These are phyloP conservation scores for Sarcophaga variegata DNA, from an alignment of 2,888 invertebrate genomes.

Conservation along the genomic window DNA sequence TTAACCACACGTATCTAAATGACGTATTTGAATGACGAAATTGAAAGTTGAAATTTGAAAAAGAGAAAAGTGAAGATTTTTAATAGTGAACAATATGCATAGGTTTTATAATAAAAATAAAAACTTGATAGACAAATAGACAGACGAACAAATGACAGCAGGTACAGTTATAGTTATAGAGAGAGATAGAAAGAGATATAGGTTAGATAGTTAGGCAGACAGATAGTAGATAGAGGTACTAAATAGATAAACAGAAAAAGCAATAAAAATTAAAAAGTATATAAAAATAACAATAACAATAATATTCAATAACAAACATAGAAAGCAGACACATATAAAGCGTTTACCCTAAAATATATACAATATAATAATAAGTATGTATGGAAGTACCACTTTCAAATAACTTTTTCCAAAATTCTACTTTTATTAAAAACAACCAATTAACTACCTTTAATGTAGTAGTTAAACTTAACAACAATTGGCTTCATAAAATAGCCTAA, in stretches of 20 bases:
- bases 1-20: constrained; percentile 99
- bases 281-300: constrained; percentile 33
- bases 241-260: neutral
- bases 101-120: constrained; percentile 24
- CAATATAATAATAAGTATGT: too few relatives aligned
- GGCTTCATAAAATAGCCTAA: too few relatives aligned
- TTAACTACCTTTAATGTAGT: too few relatives aligned
- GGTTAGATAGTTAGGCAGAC: neutral
- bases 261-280: neutral
- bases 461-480: too few relatives aligned
- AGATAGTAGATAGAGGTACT: neutral
- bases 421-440: too few relatives aligned
- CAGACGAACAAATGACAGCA: constrained; percentile 66
- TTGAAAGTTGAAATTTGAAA: constrained; percentile 55
- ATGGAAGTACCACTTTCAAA: too few relatives aligned
- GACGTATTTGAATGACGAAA: constrained; percentile 47
- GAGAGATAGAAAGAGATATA: constrained; percentile 52
- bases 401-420: too few relatives aligned
- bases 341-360: neutral
- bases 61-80: constrained; percentile 38
- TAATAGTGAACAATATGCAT: constrained; percentile 56
- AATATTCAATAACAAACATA: constrained; percentile 37
- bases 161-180: constrained; percentile 78
- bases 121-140: constrained; percentile 38
- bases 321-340: constrained; percentile 33